Conservation (phyloP, 2,888 invertebrate genomes). For the Meteorus cinctellus region DNA sequence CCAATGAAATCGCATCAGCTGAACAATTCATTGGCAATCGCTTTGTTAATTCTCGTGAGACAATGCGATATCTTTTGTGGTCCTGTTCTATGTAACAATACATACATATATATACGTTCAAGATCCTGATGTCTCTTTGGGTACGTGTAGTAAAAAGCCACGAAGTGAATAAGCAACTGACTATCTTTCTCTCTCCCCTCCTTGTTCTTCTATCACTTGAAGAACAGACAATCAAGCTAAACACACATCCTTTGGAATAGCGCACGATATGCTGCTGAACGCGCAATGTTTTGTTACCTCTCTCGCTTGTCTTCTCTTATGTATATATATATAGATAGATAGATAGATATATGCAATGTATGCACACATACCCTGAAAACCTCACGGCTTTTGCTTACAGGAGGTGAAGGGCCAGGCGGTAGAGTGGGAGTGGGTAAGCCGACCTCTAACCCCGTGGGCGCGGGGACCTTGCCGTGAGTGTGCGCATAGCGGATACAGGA, state of each 20-base stretch:
- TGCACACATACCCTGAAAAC: conserved; percentile 21
- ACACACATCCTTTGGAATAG: conserved; percentile 19
- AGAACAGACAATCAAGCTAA: conserved; percentile 8
- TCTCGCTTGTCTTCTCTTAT: conserved; percentile 29
- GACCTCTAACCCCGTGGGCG: conserved; percentile 71
- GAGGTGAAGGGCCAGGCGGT: conserved; percentile 53
- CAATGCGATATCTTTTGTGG: conserved; percentile 13
- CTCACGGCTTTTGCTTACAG: conserved; percentile 39
- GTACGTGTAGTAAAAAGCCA: conserved; percentile 13
- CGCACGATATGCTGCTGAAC: background rate
- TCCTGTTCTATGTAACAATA: conserved; percentile 12
- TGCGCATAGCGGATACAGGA: conserved; percentile 47
- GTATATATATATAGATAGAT: conserved; percentile 10
- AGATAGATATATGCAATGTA: background rate
- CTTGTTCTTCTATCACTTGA: conserved; percentile 21
- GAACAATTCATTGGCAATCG: conserved; percentile 45
- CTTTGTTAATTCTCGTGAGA: conserved; percentile 50
- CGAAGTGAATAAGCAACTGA: conserved; percentile 8
- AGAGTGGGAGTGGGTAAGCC: conserved; percentile 69
- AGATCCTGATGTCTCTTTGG: conserved; percentile 5
- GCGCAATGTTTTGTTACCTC: conserved; percentile 27
- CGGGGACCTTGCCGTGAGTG: conserved; percentile 67
- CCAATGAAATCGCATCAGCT: conserved; percentile 9
- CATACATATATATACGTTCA: background rate
- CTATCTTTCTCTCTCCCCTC: conserved; percentile 3